Base-by-base conservation (phyloP, 2,888 invertebrate species). In the Campoletis raptor region DNA sequence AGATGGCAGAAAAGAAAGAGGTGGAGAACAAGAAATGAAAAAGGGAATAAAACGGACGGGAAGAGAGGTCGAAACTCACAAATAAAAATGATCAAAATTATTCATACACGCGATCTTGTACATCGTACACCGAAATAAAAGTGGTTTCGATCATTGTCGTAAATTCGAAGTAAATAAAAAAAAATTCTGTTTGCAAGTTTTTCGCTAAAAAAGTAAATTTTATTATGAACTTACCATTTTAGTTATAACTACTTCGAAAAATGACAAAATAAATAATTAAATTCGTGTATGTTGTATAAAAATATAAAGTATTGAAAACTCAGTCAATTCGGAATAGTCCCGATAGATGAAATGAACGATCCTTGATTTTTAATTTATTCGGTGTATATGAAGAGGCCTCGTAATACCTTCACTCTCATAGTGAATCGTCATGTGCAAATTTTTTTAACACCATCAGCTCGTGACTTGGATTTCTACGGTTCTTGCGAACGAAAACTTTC, bases 41-140 rank as follows among this genome's bases (percentile, higher is more conserved):
- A 67, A 48, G 37, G 48, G 42, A 54, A 57, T n/a, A 72, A 45
- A 81, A 66, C 12, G 90, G 90, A 83, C 74, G 87, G 82, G 90
- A 90, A 90, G 87, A 90, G 88, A 89, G 89, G 89, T 91, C 90
- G 89, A 91, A 91, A 90, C 89, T 88, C 90, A 88, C 88, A 89
- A 90, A 90, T 89, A 90, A 90, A 48, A 30, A 30, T 72, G 10
- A 30, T 30, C 3, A 66, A 48, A 18, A 77, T 42, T n/a, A 21
- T 37, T 40, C 9, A 18, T 48, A 45, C n/a, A 5, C n/a, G 10
- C 36, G 36, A 36, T 54, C 21, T 54, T n/a, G 36, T 5, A 30
- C 8, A 15, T 9, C 40, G 69, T 24, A 2, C 30, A 15, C 7
- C 6, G 8, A 0, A 36, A 36, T 9, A 15, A 40, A 5, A 45